phyloP scores from a whole-genome alignment of 2,113 vertebrate genomes.

The Rhodinocichla rosea region DNA sequence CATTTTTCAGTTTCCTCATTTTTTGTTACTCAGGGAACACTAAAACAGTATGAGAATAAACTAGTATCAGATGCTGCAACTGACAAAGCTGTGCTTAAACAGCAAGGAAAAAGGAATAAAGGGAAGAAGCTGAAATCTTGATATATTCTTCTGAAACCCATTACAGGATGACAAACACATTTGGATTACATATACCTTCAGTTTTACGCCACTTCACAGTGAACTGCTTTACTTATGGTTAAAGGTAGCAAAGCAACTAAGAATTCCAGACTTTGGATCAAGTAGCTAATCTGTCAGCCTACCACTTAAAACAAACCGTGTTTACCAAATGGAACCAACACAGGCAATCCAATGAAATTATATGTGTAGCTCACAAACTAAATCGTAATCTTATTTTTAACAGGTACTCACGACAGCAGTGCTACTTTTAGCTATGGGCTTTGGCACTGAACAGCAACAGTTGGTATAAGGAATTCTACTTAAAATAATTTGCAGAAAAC shows the following conservation, averaged over 20 bases:
- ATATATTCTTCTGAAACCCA: not conserved
- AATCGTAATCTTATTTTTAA: not conserved
- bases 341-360: not conserved
- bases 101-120: not conserved
- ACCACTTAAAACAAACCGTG: not conserved
- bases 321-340: not conserved
- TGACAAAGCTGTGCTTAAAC: not conserved
- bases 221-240: not conserved
- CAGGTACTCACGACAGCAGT: not conserved
- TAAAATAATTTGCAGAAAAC: not conserved
- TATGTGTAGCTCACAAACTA: not conserved
- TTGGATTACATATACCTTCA: not conserved
- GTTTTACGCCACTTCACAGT: not conserved
- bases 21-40: not conserved
- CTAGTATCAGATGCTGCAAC: not conserved
- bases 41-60: not conserved
- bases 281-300: not conserved
- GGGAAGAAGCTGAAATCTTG: not conserved
- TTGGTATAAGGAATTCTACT: not conserved
- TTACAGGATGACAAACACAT: rapidly evolving
- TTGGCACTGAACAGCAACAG: not conserved
- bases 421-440: not conserved
- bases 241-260: not conserved
- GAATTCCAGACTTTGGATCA: not conserved
- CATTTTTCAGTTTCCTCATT: not conserved